Conservation (phyloP, 1,140 invertebrate species). For the Drosophila watanabei region DNA sequence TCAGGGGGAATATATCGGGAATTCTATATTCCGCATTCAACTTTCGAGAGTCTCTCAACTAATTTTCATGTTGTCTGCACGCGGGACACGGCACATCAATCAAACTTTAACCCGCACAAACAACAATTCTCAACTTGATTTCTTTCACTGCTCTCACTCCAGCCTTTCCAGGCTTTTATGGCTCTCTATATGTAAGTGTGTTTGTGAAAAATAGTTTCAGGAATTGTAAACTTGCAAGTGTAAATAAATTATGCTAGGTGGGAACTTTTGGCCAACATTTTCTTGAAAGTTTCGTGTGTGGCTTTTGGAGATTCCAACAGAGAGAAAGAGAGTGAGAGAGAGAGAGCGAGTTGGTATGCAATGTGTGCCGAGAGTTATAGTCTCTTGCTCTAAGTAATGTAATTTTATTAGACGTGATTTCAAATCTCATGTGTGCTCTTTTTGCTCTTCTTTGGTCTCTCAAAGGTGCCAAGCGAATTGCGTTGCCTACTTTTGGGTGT, state of each 20-base stretch:
- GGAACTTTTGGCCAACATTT: conserved; percentile 33
- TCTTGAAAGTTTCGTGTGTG: conserved; percentile 13
- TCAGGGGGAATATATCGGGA: background rate
- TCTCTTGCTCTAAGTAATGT: conserved; percentile 4
- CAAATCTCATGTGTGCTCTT: background rate
- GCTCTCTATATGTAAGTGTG: too few species aligned
- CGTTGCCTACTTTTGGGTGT: background rate
- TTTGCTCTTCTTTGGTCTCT: too few species aligned
- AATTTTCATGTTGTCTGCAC: conserved; percentile 78
- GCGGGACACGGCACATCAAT: conserved; percentile 70
- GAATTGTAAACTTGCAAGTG: conserved; percentile 30
- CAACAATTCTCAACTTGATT: conserved; percentile 49
- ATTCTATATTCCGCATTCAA: conserved; percentile 26
- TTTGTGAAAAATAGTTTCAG: conserved; percentile 33
- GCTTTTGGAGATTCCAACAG: conserved; percentile 9
- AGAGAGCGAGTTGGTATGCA: background rate
- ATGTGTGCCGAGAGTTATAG: background rate
- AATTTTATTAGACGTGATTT: conserved; percentile 15
- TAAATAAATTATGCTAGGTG: conserved; percentile 37
- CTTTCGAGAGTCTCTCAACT: conserved; percentile 63
- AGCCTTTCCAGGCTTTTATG: too few species aligned
- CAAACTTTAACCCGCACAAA: conserved; percentile 65
- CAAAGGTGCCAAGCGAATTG: background rate
- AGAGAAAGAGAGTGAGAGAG: background rate
- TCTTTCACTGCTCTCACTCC: conserved; percentile 5